phyloP scores from a whole-genome alignment of 2,797 vertebrate species.

The Furcifer pardalis region DNA sequence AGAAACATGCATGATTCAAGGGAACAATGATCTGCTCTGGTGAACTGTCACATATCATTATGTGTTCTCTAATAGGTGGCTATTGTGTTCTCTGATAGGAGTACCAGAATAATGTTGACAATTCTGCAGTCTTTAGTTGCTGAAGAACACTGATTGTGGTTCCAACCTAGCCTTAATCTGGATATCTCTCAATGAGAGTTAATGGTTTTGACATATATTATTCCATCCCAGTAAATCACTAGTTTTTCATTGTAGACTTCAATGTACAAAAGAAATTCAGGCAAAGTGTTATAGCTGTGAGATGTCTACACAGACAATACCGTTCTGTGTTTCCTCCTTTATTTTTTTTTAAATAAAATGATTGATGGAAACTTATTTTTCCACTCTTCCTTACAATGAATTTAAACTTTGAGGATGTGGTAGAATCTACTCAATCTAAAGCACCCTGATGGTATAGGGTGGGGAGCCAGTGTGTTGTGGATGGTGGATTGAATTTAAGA shows the following conservation, averaged over 20 bases:
- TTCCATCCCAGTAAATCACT: conserved; percentile 18
- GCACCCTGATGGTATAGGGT: conserved; percentile 31
- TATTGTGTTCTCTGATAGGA: conserved; percentile 10
- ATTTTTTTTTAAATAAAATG: background rate
- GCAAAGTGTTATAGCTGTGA: conserved; percentile 1
- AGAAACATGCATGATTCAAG: conserved; percentile 13
- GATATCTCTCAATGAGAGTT: background rate
- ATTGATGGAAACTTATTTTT: conserved; percentile 41
- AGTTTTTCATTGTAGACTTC: background rate
- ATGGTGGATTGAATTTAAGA: background rate
- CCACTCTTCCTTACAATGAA: conserved; percentile 23
- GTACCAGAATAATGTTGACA: background rate
- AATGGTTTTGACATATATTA: conserved; percentile 22
- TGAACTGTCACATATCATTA: conserved; percentile 20
- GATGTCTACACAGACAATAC: background rate
- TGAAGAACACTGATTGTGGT: background rate
- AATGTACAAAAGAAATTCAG: background rate
- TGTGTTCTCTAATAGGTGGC: background rate
- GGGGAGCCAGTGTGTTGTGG: background rate
- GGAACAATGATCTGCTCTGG: conserved; percentile 10
- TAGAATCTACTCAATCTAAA: conserved; percentile 45
- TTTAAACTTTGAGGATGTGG: background rate
- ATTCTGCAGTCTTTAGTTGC: background rate
- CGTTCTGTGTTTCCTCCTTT: background rate
- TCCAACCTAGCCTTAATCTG: background rate